Evolutionary conservation across 2,888 invertebrate species (phyloP), one percentile per base, ranked within the genome.

Genomic region (Latheticus oryzae): DNA sequence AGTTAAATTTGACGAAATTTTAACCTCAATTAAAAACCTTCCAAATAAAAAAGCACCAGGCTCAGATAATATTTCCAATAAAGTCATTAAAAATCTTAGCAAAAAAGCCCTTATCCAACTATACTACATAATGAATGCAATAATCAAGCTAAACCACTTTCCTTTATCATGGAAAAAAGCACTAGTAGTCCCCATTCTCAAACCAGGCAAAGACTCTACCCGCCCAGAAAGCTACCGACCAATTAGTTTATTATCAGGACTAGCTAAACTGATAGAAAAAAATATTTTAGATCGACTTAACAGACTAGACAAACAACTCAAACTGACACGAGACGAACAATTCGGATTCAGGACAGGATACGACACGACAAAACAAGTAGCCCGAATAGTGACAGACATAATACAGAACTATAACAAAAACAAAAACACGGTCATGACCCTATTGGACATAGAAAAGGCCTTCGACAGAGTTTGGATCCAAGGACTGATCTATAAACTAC

Each of bases 401-500:
- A 57, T 57, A 19, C 19, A 28, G n/a, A 24, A 60, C 3, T 66
- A 63, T 30, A 64, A 68, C 11, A 60, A 67, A 9, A 33, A 45
- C 5, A 60, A 64, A 7, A 51, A 65, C 33, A 68, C 68, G 4
- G 67, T 62, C 4, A 60, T 69, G 24, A 48, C 68, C 43, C 52
- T 21, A 3, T n/a, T 56, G 17, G 55, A 60, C 38, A 43, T 56
- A 5, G 51, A 50, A 12, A 55, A 60, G 8, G 51, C 60, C 1
- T 56, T 56, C 16, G 60, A 60, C 26, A 48, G 64, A 5, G 68
- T 74, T 2, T 73, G 72, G 69, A 70, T 72, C 23, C 30, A 63
- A 2, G 71, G 66, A 1, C 62, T 73, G 2, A 35, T 67, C 2
- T 52, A 55, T 45, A 70, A 68, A 60, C 51, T 73, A 5, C 50